Base-by-base conservation (phyloP, 2,797 vertebrate genomes). In the Peromyscus melanophrys region DNA sequence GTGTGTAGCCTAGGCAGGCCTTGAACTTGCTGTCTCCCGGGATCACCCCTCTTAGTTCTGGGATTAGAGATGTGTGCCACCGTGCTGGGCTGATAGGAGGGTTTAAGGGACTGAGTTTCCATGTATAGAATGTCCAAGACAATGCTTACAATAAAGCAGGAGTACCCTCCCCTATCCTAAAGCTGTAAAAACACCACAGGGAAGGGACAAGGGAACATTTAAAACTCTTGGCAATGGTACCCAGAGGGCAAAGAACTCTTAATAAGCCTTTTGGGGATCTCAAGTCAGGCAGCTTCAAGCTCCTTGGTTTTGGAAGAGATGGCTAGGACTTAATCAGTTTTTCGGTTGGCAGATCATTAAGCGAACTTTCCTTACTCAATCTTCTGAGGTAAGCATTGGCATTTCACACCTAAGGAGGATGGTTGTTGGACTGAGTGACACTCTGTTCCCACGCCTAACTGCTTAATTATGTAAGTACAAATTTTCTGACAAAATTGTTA, bases 311-410 rank as follows among this genome's bases (percentile, higher is more conserved):
- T 73, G 12, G 78, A 84, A 90, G 84, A 49, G 14, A 27, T 14
- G 5, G 19, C 19, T 16, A 46, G 13, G 25, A 65, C 46, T n/a
- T 95, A 85, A 80, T 43, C 46, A 29, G 17, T 73, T 57, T 71
- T 29, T 89, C 75, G 34, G 46, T 13, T 59, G 61, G 76, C 7
- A 59, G 80, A 31, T 34, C 31, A 21, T 80, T 71, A 78, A 73
- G 34, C 37, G 49, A 87, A 43, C 9, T 37, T 16, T 37, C 43
- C 37, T 73, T 81, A 85, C 88, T 96, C 27, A 40, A 49, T 49
- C n/a, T 52, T 76, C 63, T 84, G 80, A 87, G 76, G n/a, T 46
- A 91, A 49, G 40, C n/a, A 37, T 65, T 90, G 63, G 46, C 85
- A 65, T 12, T 65, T 71, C 83, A 40, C 14, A 81, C 21, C 57